Base-by-base conservation (phyloP, 1,140 invertebrate species). In the Lucilia cuprina region DNA sequence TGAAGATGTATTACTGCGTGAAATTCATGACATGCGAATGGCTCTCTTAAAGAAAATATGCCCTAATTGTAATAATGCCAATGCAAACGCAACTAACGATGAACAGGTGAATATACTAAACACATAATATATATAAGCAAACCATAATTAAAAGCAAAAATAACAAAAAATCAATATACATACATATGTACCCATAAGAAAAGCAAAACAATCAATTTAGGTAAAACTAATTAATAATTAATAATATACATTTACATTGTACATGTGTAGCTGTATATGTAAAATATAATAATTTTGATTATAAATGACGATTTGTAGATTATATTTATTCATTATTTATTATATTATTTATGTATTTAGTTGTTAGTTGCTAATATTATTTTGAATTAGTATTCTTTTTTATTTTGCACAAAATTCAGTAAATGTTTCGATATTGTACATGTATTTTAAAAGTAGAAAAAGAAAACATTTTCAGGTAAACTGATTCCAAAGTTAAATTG, bases 41-140 rank as follows among this genome's bases (percentile, higher is more conserved):
- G 94, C 94, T 70, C 88, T 96, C 49, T 92, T 95, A 85, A 95
- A 95, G 86, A 94, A 96, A 91, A 93, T 95, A 55, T 94, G 94
- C 89, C 93, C 89, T 35, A 89, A 95, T 88, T 91, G 90, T 50
- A 91, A 89, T 21, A 90, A 87, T 84, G 86, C 87, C 30, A 85
- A 87, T 30, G 88, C 88, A 34, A 86, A 86, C 25, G 17, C 74
- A 7, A 74, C 47, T 3, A 90, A 89, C 86, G 86, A 90, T 82
- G 89, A 90, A 84, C 89, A 90, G 87, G 89, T 90, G 88, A 89
- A 85, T 88, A 77, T 49, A 65, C 60, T 8, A 41, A 65, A 41
- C 41, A 3, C 74, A 78, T 83, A 41, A 83, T 14, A 49, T 80
- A 83, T 14, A 49, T 80, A 80, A 49, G 77, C 77, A 80, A 41